Conservation (phyloP, 2,797 vertebrate genomes). For the Aeoliscus strigatus region DNA sequence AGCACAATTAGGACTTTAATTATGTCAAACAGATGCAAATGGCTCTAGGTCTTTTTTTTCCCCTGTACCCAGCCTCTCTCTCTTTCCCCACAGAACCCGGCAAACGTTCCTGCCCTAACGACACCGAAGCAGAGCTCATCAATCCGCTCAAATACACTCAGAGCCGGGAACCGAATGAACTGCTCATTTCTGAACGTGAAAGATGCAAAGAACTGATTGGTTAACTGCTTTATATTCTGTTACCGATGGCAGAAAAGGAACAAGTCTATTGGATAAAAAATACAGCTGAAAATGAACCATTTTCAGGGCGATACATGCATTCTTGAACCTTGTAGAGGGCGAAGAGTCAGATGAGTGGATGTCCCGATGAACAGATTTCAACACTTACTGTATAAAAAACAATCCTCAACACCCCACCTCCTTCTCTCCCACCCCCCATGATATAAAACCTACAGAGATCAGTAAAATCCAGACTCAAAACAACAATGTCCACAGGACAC, state of each 20-base stretch:
- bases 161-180: slow-evolving; percentile 61
- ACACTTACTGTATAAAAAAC: slow-evolving; percentile 65
- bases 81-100: slow-evolving; percentile 7
- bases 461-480: slow-evolving; percentile 55
- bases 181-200: slow-evolving; percentile 44
- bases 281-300: slow-evolving; percentile 50
- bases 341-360: slow-evolving; percentile 27
- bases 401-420: slow-evolving; percentile 51
- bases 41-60: slow-evolving; percentile 12
- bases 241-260: slow-evolving; percentile 23
- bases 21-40: slow-evolving; percentile 13
- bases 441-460: slow-evolving; percentile 60
- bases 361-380: slow-evolving; percentile 45
- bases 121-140: slow-evolving; percentile 3
- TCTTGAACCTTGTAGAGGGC: slow-evolving; percentile 34
- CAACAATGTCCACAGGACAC: slow-evolving; percentile 64
- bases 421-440: slow-evolving; percentile 56
- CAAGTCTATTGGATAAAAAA: slow-evolving; percentile 59
- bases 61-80: background rate
- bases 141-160: slow-evolving; percentile 18
- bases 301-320: slow-evolving; percentile 35
- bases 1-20: slow-evolving; percentile 20
- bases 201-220: slow-evolving; percentile 30
- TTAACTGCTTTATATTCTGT: slow-evolving; percentile 35
- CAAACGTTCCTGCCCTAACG: slow-evolving; percentile 2